Evolutionary conservation across 1,140 invertebrate species (phyloP).

Genomic region (Rhagoletis pomonella): DNA sequence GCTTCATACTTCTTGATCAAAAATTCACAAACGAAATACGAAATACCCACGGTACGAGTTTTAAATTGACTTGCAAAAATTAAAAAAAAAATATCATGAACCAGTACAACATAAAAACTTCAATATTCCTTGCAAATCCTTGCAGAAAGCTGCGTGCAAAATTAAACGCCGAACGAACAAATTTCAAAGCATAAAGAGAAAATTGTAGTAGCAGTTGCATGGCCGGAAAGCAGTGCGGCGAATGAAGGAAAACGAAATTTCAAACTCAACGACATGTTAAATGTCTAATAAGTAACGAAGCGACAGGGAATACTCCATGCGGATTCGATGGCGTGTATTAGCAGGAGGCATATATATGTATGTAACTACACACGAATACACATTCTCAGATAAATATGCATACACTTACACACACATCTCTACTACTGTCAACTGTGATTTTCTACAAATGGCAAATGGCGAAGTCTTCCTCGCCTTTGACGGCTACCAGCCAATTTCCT

Average conservation of each 20-base stretch:
- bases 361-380: background rate
- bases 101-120: background rate
- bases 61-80: no score
- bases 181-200: slow-evolving; percentile 6
- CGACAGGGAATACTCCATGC: background rate
- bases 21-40: slow-evolving; percentile 16
- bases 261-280: slow-evolving; percentile 37
- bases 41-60: background rate
- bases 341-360: background rate
- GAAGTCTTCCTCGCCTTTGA: slow-evolving; percentile 1
- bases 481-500: background rate
- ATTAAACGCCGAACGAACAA: slow-evolving; percentile 31
- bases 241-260: slow-evolving; percentile 10
- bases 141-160: background rate
- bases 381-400: background rate
- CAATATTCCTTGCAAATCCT: background rate
- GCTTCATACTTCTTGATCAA: background rate
- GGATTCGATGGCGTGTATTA: background rate
- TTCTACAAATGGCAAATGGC: background rate
- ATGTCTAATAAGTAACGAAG: slow-evolving; percentile 31
- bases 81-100: background rate
- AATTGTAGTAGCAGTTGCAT: background rate
- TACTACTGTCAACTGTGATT: background rate
- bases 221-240: background rate
- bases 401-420: slow-evolving; percentile 1